Percentiles rank a stretch among this genome's conserved stretches.
phyloP scores from a whole-genome alignment of 2,888 invertebrate genomes.

The Ormyrus thymus region DNA sequence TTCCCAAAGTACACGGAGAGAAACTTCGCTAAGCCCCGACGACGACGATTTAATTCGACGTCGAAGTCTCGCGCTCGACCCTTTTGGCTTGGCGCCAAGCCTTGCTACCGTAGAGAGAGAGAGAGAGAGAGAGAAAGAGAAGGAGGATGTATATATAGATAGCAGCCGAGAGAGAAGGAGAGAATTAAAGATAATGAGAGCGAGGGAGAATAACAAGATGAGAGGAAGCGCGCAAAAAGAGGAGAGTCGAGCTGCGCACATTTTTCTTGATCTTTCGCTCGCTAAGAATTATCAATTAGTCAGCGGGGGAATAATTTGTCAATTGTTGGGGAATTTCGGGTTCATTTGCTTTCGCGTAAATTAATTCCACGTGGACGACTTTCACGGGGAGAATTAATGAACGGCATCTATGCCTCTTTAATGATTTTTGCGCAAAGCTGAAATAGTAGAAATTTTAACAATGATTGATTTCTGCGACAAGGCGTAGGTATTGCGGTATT shows the following conservation, averaged over 20 bases:
- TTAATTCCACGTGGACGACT: background rate
- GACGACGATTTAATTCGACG: conserved; percentile 54
- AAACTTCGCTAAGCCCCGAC: conserved; percentile 41
- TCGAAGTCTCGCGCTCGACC: conserved; percentile 37
- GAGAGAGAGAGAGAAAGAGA: conserved; percentile 22
- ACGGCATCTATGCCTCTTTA: no score
- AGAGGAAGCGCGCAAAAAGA: conserved; percentile 10
- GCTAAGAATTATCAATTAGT: conserved; percentile 28
- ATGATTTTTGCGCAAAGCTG: no score
- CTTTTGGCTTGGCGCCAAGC: conserved; percentile 48
- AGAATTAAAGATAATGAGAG: conserved; percentile 53
- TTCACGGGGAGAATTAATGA: background rate
- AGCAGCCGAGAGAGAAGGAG: background rate
- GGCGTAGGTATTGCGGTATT: no score
- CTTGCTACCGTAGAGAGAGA: conserved; percentile 2
- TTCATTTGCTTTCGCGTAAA: background rate
- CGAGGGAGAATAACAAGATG: conserved; percentile 44
- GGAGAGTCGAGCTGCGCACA: background rate
- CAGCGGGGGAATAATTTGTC: conserved; percentile 1
- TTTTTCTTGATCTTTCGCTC: conserved; percentile 13
- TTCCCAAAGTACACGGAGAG: conserved; percentile 22
- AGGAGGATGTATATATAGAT: background rate
- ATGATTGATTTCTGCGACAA: no score
- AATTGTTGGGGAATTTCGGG: background rate
- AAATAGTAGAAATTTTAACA: no score